Evolutionary conservation across 1,140 invertebrate species (phyloP), one percentile per base, ranked within the genome.

Genomic region (Leptestheria dahalacensis): DNA sequence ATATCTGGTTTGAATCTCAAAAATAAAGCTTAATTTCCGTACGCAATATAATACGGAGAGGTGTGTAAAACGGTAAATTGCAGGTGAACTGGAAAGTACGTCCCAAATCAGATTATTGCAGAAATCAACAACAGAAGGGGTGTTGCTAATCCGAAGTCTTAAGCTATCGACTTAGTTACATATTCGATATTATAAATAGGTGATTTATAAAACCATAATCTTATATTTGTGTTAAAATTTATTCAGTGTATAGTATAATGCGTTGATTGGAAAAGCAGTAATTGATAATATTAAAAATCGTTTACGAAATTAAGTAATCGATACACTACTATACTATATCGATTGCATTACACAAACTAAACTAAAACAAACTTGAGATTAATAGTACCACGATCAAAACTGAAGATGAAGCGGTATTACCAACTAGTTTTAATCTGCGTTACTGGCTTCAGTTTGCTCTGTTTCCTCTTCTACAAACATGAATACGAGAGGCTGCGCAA

Each of bases 401-500:
- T 15, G 68, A 60, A 52, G 15, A 87, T 86, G 84, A 79, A 77
- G 69, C 86, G 85, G 72, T 86, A 85, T 69, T 82, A 85, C 64
- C 84, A 85, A 70, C 74, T 85, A 55, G 70, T 80, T 50, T 71
- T 87, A 51, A 70, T 82, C 47, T 70, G 84, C 11, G 74, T 79
- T 46, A 82, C 82, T 18, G 65, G 78, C 57, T 64, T 84, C 10
- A 85, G 83, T 68, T 71, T 86, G 23, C 69, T 81, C n/a, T 78
- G 80, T 20, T 73, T 88, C 61, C 69, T 88, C 3, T 77, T 86
- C 63, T 88, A 88, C 66, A 76, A 84, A 48, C 83, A 86, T 66
- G 83, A 88, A 66, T 86, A 88, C 61, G 81, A 86, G 66, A 78
- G 79, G 41, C 70, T 87, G 11, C 75, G 81, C 53, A 85, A 83